Evolutionary conservation across 2,113 vertebrate genomes (phyloP).

Genomic region (Rafetus swinhoei): DNA sequence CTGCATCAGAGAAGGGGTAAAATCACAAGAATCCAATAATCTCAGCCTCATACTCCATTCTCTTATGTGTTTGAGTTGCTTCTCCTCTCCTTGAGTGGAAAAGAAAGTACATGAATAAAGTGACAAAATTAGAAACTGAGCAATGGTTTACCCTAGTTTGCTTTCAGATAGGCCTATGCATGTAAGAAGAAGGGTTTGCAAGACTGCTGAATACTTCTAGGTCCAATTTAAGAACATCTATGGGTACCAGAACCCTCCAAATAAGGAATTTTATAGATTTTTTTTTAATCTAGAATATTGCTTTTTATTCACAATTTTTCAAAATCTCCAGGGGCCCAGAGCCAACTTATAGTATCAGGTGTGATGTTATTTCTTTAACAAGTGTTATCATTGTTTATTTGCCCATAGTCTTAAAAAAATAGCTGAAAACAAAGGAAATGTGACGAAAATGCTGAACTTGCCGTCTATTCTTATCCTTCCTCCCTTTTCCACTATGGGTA

Average conservation of each 20-base stretch:
- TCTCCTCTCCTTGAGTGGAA: constrained; percentile 30
- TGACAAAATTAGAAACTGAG: background rate
- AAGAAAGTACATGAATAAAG: background rate
- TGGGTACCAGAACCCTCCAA: background rate
- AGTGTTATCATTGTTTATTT: background rate
- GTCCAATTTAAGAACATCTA: background rate
- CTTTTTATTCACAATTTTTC: background rate
- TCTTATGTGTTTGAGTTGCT: constrained; percentile 8
- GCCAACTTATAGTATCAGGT: background rate
- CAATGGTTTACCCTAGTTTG: background rate
- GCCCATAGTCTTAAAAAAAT: background rate
- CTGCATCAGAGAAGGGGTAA: constrained; percentile 66
- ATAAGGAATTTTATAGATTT: background rate
- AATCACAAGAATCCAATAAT: constrained; percentile 59
- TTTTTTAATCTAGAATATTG: background rate
- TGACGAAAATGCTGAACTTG: background rate
- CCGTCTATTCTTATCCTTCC: background rate
- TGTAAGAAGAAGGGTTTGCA: background rate
- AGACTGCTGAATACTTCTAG: background rate
- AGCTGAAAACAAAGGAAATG: background rate
- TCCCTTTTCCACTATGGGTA: background rate
- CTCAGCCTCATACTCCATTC: constrained; percentile 22
- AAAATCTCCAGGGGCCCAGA: background rate
- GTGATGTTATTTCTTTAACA: background rate
- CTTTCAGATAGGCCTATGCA: background rate